These are phyloP conservation scores for Ligdia adustata DNA, from an alignment of 2,888 invertebrate species.

Conservation along the genomic window DNA sequence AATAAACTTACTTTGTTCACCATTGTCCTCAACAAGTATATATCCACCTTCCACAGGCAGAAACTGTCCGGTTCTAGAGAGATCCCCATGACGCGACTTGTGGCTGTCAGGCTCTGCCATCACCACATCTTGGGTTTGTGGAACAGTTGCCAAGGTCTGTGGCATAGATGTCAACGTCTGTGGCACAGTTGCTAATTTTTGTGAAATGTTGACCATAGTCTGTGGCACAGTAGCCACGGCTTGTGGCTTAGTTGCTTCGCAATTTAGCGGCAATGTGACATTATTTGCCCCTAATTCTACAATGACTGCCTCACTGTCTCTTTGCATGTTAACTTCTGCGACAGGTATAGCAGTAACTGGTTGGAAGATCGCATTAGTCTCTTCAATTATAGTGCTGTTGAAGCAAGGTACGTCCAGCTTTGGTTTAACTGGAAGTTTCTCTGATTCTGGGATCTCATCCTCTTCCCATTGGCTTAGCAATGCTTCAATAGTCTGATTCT, in stretches of 20 bases:
- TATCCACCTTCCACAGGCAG: constrained; percentile 75
- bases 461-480: constrained; percentile 79
- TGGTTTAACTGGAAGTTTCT: constrained; percentile 47
- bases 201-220: constrained; percentile 4
- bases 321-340: constrained; percentile 40
- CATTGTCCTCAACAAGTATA: constrained; percentile 62
- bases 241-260: constrained; percentile 20
- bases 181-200: neutral
- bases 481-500: constrained; percentile 71
- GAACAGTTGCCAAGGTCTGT: neutral
- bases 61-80: constrained; percentile 58
- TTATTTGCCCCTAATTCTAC: constrained; percentile 55
- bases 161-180: neutral
- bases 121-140: constrained; percentile 50
- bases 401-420: constrained; percentile 63
- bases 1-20: constrained; percentile 46
- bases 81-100: constrained; percentile 49
- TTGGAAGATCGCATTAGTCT: constrained; percentile 67
- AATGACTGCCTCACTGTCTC: constrained; percentile 57
- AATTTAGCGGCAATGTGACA: constrained; percentile 19
- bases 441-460: constrained; percentile 69
- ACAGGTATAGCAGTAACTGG: constrained; percentile 67
- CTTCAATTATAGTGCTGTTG: constrained; percentile 69
- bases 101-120: constrained; percentile 60
- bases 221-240: constrained; percentile 8